Evolutionary conservation across 35 echinoderm and acorn worm genomes (phyloP), one percentile per base, ranked within the genome.

Genomic region (Hemicentrotus pulcherrimus): DNA sequence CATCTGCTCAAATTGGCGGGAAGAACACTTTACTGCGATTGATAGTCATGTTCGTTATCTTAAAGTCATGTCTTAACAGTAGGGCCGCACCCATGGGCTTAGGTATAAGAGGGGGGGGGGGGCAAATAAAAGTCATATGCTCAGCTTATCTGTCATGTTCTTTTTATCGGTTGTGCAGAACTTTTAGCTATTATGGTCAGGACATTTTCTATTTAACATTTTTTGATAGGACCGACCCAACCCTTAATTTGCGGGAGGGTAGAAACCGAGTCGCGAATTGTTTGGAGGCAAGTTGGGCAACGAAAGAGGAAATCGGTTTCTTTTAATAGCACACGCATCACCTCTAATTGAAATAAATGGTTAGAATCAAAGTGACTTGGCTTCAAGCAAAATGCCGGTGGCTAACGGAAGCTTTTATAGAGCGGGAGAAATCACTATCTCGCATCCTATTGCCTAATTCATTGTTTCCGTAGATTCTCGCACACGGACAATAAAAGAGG

Each of bases 281-380:
- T 78, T 78, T 78, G 28, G 65, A 78, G 65, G 65, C 65, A 78
- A 28, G 19, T n/a, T n/a, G 65, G 65, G 65, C 5, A 78, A 78
- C 65, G 65, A 78, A 78, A 78, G 65, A 78, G 65, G 65, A 78
- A 78, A 78, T 78, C 65, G 65, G 65, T 78, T 78, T 18, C 65
- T 78, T 78, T 78, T 78, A 78, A 78, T 78, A 78, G 65, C 65
- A 78, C 65, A 78, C 19, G 65, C 65, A 78, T 78, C 65, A 78
- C 65, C 65, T 78, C 65, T 78, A 78, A 78, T 78, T 78, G 65
- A 78, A 28, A 78, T 78, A 78, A 78, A 78, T 78, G 22, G 65
- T 78, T 78, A 8, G 65, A 78, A 22, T 78, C 28, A 28, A 78
- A 78, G 65, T 78, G 65, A 78, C 3, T 78, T 22, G 7, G 65